Base-by-base conservation (phyloP, 2,888 invertebrate genomes). In the Eupithecia insigniata region DNA sequence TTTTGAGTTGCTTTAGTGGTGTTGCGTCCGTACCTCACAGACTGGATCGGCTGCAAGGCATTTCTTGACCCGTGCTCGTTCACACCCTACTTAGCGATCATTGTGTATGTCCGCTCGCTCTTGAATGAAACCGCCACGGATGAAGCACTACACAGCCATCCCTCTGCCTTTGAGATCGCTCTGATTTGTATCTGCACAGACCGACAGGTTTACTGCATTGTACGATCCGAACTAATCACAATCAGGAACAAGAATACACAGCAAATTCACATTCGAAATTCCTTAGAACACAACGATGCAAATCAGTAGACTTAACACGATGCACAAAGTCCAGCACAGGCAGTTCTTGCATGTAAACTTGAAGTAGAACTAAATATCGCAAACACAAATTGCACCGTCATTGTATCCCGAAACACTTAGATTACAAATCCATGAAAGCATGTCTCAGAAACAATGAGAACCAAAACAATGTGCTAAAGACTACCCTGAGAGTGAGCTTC, bases 1-100 rank as follows among this genome's bases (percentile, higher is more conserved):
- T 93, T 87, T 93, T 94, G 93, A 94, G 92, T 93, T 94, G 94
- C 94, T 94, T 94, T 94, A 94, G 94, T 94, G 92, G 91, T 93
- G 92, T 93, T 93, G 92, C 92, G 93, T 93, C 93, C 93, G 91
- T 93, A 93, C 90, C 91, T 91, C 92, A 93, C 93, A 90, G 93
- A 93, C 93, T 92, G 94, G 92, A 91, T 92, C 93, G 92, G 93
- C 88, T 91, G 92, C 92, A 92, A 93, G 87, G 92, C 93, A 91
- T 92, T 88, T 91, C 89, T 90, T 90, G 91, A 89, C 90, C 91
- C 90, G 90, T 92, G 93, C 94, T 93, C 93, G 92, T 90, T 92
- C 90, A 91, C 91, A 90, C 87, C 90, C 87, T 90, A 88, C 88
- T 89, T 93, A 93, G 92, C 87, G 87, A 90, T 93, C 93, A 93